Percentiles rank a stretch among this genome's conserved stretches.
Evolutionary conservation across 2,797 vertebrate genomes (phyloP).

Genomic region (Loris lydekkerianus): DNA sequence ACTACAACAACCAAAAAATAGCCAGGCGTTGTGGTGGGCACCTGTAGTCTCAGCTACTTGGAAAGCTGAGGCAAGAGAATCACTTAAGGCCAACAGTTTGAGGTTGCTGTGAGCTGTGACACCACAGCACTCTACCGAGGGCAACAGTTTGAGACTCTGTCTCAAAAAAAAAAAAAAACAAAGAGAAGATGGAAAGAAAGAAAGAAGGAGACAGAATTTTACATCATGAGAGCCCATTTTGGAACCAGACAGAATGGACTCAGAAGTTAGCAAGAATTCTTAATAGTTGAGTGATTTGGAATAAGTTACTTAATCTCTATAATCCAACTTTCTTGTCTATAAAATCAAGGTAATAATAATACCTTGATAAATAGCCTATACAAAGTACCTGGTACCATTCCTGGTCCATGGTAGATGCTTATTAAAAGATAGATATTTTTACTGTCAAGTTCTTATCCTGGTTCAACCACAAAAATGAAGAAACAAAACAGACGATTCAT

Average conservation of each 20-base stretch:
- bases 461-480: neutral
- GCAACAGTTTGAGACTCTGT: no score
- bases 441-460: neutral
- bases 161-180: no score
- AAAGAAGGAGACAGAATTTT: neutral
- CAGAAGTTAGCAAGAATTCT: neutral
- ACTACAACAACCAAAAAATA: no score
- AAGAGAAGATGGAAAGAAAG: no score
- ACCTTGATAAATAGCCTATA: neutral
- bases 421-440: neutral
- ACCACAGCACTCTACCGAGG: no score
- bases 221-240: neutral
- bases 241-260: neutral
- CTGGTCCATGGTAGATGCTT: neutral
- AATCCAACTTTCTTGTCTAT: neutral
- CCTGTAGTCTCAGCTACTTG: no score
- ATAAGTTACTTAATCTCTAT: constrained; percentile 1
- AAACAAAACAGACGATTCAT: constrained; percentile 21
- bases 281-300: neutral
- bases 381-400: neutral
- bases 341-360: constrained; percentile 11
- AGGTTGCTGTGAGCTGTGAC: no score
- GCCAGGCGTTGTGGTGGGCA: no score
- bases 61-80: no score
- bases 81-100: no score